Evolutionary conservation across 2,113 vertebrate genomes (phyloP).

Genomic region (Periophthalmus modestus): DNA sequence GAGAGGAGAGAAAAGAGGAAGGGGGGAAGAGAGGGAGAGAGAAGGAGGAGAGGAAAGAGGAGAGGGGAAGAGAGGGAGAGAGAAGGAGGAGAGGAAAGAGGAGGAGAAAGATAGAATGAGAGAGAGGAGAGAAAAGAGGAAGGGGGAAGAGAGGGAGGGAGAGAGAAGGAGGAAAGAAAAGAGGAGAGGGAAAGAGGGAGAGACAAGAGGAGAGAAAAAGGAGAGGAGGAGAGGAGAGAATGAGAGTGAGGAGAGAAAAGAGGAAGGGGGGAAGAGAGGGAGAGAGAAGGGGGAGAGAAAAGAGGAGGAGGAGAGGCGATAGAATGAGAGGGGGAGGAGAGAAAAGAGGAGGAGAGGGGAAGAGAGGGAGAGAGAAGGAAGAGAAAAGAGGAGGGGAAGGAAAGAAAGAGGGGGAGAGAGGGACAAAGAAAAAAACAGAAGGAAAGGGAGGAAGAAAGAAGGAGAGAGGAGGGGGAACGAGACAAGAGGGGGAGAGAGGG

Average conservation of each 20-base stretch:
- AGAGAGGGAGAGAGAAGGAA: too few species aligned
- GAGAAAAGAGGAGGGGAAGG: too few species aligned
- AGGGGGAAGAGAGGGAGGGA: background rate
- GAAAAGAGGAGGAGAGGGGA: too few species aligned
- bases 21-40: background rate
- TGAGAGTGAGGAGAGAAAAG: too few species aligned
- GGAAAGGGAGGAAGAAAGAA: background rate
- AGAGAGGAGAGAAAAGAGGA: background rate
- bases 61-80: background rate
- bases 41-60: background rate
- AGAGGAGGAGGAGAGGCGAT: too few species aligned
- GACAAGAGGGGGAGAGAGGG: background rate
- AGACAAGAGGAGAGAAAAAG: background rate
- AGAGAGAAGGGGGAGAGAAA: background rate
- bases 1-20: background rate
- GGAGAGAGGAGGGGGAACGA: background rate
- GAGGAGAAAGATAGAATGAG: too few species aligned
- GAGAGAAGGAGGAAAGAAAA: background rate
- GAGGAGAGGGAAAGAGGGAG: background rate
- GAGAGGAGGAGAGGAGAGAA: background rate
- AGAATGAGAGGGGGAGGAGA: too few species aligned
- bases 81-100: rapidly evolving
- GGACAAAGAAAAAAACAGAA: too few species aligned
- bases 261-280: too few species aligned
- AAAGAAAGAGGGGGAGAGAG: background rate